Base-by-base conservation (phyloP, 2,888 invertebrate genomes). In the Aleiodes leptofemur region DNA sequence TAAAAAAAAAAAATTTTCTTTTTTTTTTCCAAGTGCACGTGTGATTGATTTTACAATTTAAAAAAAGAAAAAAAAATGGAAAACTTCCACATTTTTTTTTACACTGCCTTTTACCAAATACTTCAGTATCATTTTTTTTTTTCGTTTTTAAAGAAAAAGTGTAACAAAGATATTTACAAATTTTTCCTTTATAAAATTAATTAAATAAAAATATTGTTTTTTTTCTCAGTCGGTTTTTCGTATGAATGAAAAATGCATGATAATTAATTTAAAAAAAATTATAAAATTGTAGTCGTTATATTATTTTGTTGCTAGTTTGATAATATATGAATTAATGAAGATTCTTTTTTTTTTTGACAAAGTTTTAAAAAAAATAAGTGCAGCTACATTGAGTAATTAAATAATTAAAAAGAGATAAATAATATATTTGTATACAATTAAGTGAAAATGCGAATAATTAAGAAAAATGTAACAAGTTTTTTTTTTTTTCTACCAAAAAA, bases 91-190 rank as follows among this genome's bases (percentile, higher is more conserved):
- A 23, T 72, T 72, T 78, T 81, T 77, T 81, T 80, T 69, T 70
- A 80, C 83, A 85, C 84, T 84, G 84, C 83, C 83, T 78, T 74
- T 77, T 76, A 78, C 80, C 80, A 82, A 79, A 80, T 78, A 71
- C 78, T 70, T 78, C 82, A 83, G 84, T 83, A 85, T 84, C 85
- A 77, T 70, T 69, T 73, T 66, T 77, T 70, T 69, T 73, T 66
- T 73, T 11, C 50, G 43, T 23, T 51, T 69, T 11, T 23, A 23
- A 11, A 14, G 6, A 56, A 71, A 76, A 59, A 14, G 48, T 71
- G 34, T 61, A 34, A 14, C 29, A 11, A 70, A 16, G 4, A 13
- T 55, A 55, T 56, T 70, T 70, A 48, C 43, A 56, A 16, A 64
- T 23, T 64, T 64, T 16, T 48, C 14, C n/a, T 13, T 59, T 7